phyloP scores from a whole-genome alignment of 2,888 invertebrate species.

The Malacosoma neustria region DNA sequence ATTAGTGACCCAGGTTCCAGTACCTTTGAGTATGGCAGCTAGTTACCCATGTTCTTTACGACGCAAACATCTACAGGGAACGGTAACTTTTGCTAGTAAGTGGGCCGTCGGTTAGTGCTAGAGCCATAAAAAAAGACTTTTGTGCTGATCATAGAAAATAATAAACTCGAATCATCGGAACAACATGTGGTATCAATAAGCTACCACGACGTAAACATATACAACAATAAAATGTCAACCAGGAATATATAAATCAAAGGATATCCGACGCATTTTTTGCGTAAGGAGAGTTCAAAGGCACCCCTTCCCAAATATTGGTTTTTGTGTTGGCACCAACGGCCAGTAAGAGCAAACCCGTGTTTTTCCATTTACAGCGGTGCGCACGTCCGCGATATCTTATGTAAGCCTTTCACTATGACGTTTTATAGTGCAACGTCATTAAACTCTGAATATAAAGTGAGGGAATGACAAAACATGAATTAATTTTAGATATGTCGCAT shows the following conservation, averaged over 20 bases:
- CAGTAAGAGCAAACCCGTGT: conserved; percentile 72
- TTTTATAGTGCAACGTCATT: conserved; percentile 68
- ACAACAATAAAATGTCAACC: conserved; percentile 23
- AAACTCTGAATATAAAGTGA: conserved; percentile 67
- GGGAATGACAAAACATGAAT: conserved; percentile 74
- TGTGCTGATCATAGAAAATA: too few species aligned
- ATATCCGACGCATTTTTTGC: conserved; percentile 53
- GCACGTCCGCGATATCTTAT: conserved; percentile 56
- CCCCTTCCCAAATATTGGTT: conserved; percentile 71
- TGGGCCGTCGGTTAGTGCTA: too few species aligned
- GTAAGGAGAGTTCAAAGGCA: conserved; percentile 64
- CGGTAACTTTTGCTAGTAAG: too few species aligned
- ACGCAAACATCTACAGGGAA: too few species aligned
- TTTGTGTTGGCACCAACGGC: conserved; percentile 51
- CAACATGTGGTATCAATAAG: too few species aligned
- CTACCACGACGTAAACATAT: conserved; percentile 28
- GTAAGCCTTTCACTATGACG: conserved; percentile 50
- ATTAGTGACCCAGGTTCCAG: too few species aligned
- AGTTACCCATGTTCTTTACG: too few species aligned
- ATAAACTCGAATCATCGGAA: too few species aligned
- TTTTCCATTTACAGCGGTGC: conserved; percentile 58
- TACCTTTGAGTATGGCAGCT: too few species aligned
- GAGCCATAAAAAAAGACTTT: too few species aligned
- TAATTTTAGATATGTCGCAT: conserved; percentile 71
- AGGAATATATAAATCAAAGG: conserved; percentile 58